phyloP scores from a whole-genome alignment of 2,797 vertebrate genomes.

The Novumbra hubbsi region DNA sequence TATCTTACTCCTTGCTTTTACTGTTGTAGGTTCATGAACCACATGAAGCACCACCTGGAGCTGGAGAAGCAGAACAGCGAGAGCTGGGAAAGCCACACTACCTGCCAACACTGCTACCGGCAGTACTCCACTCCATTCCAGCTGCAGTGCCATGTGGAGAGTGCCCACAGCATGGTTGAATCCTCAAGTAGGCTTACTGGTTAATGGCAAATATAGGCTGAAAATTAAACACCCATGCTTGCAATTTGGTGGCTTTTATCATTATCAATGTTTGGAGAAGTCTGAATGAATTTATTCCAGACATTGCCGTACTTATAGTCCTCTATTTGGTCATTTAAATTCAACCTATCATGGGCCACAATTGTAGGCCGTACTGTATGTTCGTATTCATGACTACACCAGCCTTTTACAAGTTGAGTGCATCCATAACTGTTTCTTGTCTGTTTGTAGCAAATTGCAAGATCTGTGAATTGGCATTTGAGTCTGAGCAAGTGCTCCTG shows the following conservation, averaged over 20 bases:
- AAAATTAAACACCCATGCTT: too few species aligned
- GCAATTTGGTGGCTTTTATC: too few species aligned
- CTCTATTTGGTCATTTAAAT: too few species aligned
- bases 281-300: too few species aligned
- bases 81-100: constrained; percentile 98
- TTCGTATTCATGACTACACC: neutral
- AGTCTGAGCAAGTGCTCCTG: constrained; percentile 94
- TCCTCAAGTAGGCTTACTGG: constrained; percentile 84
- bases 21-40: constrained; percentile 94
- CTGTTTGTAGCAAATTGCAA: constrained; percentile 87
- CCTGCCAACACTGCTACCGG: constrained; percentile 96
- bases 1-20: neutral
- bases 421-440: constrained; percentile 4
- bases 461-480: constrained; percentile 98
- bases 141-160: constrained; percentile 98
- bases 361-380: too few species aligned
- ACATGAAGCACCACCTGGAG: constrained; percentile 99
- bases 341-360: too few species aligned
- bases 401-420: neutral
- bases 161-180: constrained; percentile 91
- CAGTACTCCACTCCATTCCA: constrained; percentile 97
- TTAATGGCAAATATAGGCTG: neutral
- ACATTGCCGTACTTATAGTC: too few species aligned
- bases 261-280: too few species aligned
- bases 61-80: constrained; percentile 98